Base-by-base conservation (phyloP, 2,113 vertebrate species). In the Limanda limanda region DNA sequence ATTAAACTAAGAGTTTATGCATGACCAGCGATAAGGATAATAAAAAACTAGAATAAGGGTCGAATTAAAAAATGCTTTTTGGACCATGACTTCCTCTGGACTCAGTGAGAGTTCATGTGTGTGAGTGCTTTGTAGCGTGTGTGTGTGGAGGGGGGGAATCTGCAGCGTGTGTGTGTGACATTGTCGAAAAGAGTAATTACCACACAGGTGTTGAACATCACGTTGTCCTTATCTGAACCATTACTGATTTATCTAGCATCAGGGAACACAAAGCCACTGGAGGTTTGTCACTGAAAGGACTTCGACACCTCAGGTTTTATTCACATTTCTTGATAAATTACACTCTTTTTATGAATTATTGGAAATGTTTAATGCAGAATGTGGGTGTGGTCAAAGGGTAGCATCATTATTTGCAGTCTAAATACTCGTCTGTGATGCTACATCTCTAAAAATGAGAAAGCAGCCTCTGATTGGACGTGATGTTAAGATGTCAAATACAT, bases 211-310 rank as follows among this genome's bases (percentile, higher is more conserved):
- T 79, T 70, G 74, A 81, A 73, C 86, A 80, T 76, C 67, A 14
- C 62, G 18, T 21, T 75, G 76, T 48, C 73, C 74, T 87, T 83
- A 89, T 89, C 82, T 85, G 82, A 74, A 81, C 82, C 76, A 78
- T 80, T 84, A 76, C 69, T 55, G 82, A 82, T 82, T 78, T 77
- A 82, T 82, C 78, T 74, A 47, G 61, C 75, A 74, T 86, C 76
- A 18, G 78, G 63, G 70, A 75, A 71, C 84, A 88, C 74, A 71
- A 6, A 78, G 64, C 68, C 72, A 27, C 60, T 18, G 67, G 15
- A 21, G 37, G 68, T 23, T 35, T 81, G 68, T 60, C 45, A 51
- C 15, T 18, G 37, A 66, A 23, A 66, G 62, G 40, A 23, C 76
- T 55, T 72, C 2, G 37, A 2, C 52, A 23, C 23, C 68, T 52